Percentiles rank a stretch among this genome's conserved stretches.
Evolutionary conservation across 2,888 invertebrate species (phyloP).

Genomic region (Mesochorus sp.): DNA sequence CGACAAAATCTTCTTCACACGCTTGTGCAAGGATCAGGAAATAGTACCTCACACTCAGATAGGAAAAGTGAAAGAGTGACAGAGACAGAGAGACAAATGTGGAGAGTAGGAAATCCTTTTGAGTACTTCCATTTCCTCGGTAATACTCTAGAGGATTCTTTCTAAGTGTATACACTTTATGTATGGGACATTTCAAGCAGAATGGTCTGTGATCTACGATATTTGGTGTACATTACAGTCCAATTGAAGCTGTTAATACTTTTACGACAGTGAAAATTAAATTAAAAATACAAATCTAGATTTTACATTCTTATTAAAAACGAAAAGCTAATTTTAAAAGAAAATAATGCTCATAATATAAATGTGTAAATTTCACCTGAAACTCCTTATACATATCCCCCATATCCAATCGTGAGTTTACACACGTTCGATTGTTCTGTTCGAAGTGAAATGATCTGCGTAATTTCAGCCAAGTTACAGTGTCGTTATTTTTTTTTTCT

Average conservation of each 20-base stretch:
- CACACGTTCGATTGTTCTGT: conserved; percentile 64
- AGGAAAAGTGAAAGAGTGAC: conserved; percentile 37
- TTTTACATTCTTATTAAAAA: too few relatives aligned
- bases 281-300: too few relatives aligned
- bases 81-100: conserved; percentile 17
- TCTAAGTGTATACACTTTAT: conserved; percentile 11
- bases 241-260: too few relatives aligned
- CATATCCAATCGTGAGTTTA: conserved; percentile 57
- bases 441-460: conserved; percentile 52
- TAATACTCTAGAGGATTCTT: conserved; percentile 59
- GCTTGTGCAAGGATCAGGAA: conserved; percentile 71
- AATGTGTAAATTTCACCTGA: not conserved
- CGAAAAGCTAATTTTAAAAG: not conserved
- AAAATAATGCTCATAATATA: not conserved
- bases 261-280: too few relatives aligned
- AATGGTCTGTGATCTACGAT: too few relatives aligned
- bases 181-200: not conserved
- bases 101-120: conserved; percentile 56
- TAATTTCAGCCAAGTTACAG: conserved; percentile 54
- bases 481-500: conserved; percentile 30
- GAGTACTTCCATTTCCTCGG: conserved; percentile 56
- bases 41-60: conserved; percentile 61
- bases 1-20: conserved; percentile 73
- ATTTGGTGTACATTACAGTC: too few relatives aligned
- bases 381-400: not conserved